phyloP scores from a whole-genome alignment of 2,797 vertebrate species.

The Chelon labrosus region DNA sequence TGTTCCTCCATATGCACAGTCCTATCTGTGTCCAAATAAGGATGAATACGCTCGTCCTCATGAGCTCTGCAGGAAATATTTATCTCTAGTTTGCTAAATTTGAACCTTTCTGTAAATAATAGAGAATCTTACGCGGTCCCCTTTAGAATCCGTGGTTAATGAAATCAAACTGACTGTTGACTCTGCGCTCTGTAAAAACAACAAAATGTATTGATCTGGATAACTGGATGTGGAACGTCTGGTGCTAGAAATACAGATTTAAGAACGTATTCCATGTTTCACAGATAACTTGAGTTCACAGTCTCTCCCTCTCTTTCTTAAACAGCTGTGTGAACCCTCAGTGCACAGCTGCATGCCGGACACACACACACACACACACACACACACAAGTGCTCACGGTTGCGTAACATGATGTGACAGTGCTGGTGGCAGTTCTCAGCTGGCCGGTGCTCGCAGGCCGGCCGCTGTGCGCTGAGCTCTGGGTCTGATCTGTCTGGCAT shows the following conservation, averaged over 20 bases:
- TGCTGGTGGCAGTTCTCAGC: slow-evolving; percentile 59
- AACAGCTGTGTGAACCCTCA: slow-evolving; percentile 8
- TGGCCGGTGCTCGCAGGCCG: slow-evolving; percentile 31
- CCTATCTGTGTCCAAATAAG: background rate
- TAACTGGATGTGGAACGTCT: no score
- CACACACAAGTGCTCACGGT: slow-evolving; percentile 12
- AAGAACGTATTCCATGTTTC: background rate
- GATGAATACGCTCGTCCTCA: background rate
- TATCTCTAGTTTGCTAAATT: background rate
- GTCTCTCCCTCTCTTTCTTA: background rate
- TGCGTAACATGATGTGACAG: slow-evolving; percentile 53
- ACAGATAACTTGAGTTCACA: background rate
- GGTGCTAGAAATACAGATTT: no score
- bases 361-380: slow-evolving; percentile 14
- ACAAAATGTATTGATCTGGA: no score
- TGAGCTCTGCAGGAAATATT: background rate
- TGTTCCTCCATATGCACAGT: no score
- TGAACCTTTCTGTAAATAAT: background rate
- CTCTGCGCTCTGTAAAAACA: no score
- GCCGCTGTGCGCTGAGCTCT: slow-evolving; percentile 37
- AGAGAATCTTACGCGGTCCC: no score
- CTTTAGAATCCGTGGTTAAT: no score
- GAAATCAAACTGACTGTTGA: no score
- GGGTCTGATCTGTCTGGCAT: slow-evolving; percentile 60
- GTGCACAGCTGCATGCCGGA: background rate